Evolutionary conservation across 2,888 invertebrate genomes (phyloP).

Genomic region (Eugnorisma glareosa): DNA sequence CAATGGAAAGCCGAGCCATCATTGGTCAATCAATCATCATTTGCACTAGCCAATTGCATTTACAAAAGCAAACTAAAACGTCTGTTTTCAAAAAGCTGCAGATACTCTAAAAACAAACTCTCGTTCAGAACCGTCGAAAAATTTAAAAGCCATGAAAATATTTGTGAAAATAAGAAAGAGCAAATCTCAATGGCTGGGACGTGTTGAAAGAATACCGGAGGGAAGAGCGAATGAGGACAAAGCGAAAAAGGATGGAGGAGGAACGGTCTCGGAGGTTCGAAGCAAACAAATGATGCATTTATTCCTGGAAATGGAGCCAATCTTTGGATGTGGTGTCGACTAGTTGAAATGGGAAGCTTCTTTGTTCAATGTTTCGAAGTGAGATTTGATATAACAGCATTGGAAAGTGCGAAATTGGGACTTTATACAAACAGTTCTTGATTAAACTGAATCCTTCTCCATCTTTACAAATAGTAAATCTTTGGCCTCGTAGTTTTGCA

Average conservation of each 20-base stretch:
- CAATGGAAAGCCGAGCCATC: not conserved
- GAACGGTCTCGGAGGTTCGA: conserved; percentile 48
- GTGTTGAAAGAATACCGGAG: conserved; percentile 66
- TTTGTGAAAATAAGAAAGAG: conserved; percentile 63
- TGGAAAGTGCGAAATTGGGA: not conserved
- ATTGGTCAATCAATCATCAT: not conserved
- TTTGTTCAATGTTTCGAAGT: conserved; percentile 6
- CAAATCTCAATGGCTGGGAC: conserved; percentile 59
- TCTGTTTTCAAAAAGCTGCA: not conserved
- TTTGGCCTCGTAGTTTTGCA: not conserved
- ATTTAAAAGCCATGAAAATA: conserved; percentile 55
- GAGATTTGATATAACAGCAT: not conserved
- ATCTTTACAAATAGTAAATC: not conserved
- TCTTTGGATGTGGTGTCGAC: conserved; percentile 37
- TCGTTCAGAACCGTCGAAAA: conserved; percentile 28
- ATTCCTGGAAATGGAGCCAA: conserved; percentile 38
- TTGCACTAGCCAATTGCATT: not conserved
- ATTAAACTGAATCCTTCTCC: not conserved
- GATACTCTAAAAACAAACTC: conserved; percentile 17
- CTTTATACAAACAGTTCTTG: not conserved
- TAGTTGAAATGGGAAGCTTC: conserved; percentile 19
- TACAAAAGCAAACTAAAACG: not conserved
- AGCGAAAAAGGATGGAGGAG: conserved; percentile 50
- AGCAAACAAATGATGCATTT: conserved; percentile 47
- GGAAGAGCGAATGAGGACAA: conserved; percentile 59